phyloP scores from a whole-genome alignment of 2,797 vertebrate genomes.

The Pangasius larnaudii region DNA sequence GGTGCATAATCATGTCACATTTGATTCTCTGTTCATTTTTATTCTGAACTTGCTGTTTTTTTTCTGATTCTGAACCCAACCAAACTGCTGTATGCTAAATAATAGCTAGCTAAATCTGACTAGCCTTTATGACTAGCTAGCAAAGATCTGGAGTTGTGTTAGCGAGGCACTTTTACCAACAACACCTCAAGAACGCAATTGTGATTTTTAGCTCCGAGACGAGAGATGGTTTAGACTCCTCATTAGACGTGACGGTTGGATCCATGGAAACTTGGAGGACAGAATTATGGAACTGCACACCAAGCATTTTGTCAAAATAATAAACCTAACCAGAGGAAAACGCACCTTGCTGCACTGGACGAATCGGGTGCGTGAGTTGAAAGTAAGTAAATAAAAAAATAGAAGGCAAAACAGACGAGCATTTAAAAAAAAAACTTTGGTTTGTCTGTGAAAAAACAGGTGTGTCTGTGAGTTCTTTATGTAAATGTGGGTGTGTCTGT shows the following conservation, averaged over 20 bases:
- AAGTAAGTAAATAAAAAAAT: not conserved
- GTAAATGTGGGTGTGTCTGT: not conserved
- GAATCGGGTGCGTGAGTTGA: not conserved
- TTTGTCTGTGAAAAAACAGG: too few relatives aligned
- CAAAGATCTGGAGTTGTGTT: not conserved
- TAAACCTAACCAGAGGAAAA: not conserved
- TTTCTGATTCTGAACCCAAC: not conserved
- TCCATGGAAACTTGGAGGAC: not conserved
- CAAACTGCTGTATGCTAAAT: not conserved
- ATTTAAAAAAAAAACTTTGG: not conserved
- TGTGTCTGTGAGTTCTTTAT: not conserved
- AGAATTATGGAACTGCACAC: constrained; percentile 3
- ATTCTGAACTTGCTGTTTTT: not conserved
- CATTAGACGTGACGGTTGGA: too few relatives aligned
- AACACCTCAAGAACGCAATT: not conserved
- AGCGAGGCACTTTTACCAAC: not conserved
- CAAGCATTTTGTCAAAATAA: not conserved
- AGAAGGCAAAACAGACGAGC: not conserved
- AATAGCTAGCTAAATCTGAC: not conserved
- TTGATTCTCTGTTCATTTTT: not conserved
- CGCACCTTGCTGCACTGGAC: not conserved
- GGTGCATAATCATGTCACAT: not conserved
- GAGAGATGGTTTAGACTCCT: not conserved
- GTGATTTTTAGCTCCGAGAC: not conserved
- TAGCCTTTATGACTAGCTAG: not conserved